A percentile compares a stretch with the other conserved stretches of the same genome.
These are phyloP conservation scores for Loxodonta africana DNA, from an alignment of 2,113 vertebrate genomes.

Conservation along the genomic window DNA sequence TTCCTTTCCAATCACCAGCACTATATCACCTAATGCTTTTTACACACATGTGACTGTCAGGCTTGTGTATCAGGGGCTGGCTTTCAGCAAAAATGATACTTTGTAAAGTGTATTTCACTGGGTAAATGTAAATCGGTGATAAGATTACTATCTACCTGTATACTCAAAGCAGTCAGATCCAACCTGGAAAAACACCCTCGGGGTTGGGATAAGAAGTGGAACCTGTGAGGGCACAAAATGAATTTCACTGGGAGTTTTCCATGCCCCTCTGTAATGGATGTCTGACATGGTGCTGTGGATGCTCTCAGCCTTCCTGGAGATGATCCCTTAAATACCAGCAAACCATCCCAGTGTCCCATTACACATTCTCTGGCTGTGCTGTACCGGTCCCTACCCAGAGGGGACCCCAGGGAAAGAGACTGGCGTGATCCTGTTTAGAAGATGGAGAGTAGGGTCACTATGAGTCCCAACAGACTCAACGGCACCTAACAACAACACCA, in stretches of 20 bases:
- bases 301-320: not conserved
- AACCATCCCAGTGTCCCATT: not conserved
- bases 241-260: not conserved
- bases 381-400: not conserved
- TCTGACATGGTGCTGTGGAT: not conserved
- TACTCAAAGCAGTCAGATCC: not conserved
- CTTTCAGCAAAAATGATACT: not conserved
- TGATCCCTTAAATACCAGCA: not conserved
- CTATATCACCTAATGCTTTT: not conserved
- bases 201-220: not conserved
- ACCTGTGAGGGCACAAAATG: not conserved
- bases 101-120: constrained; percentile 15
- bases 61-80: not conserved
- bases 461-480: not conserved
- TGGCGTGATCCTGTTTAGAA: not conserved
- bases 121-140: not conserved
- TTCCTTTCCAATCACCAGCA: not conserved
- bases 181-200: not conserved
- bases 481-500: too few species aligned
- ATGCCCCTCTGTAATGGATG: rapidly evolving
- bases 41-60: constrained; percentile 8
- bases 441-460: not conserved
- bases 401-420: not conserved
- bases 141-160: not conserved
- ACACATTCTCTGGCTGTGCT: not conserved